Conservation (phyloP, 2,113 vertebrate genomes). For the Sturnus vulgaris region DNA sequence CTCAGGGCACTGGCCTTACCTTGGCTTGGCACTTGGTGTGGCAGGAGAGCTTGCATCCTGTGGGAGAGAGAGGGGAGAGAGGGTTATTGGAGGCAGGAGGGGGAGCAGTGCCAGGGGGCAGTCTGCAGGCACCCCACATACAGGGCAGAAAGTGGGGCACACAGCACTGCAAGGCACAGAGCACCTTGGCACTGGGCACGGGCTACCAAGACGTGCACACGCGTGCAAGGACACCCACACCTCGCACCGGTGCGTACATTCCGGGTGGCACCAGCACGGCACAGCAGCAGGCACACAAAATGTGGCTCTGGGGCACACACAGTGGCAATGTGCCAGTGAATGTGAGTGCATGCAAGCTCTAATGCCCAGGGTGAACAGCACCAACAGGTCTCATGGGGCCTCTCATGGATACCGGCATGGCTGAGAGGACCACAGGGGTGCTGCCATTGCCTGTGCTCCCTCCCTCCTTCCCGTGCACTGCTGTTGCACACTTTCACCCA, state of each 20-base stretch:
- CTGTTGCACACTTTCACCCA: accelerated
- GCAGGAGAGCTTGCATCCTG: slow-evolving; percentile 64
- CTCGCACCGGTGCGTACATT: accelerated
- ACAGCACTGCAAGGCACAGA: accelerated
- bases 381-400: accelerated
- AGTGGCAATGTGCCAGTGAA: accelerated
- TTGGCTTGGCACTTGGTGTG: slow-evolving; percentile 59
- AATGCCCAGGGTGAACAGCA: neutral
- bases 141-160: neutral
- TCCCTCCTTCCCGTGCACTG: accelerated
- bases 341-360: accelerated
- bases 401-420: accelerated
- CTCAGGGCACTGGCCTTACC: neutral
- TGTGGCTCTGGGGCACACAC: accelerated
- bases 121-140: accelerated
- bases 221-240: accelerated
- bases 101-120: accelerated
- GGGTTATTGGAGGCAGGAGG: neutral
- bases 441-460: neutral
- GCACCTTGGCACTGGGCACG: neutral
- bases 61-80: neutral
- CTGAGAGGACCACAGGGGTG: accelerated
- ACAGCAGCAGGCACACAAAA: neutral
- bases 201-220: accelerated
- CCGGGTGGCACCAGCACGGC: accelerated